Percentiles rank a stretch among this genome's conserved stretches.
These are phyloP conservation scores for Parazoanthus atlanticus DNA, from an alignment of 92 coral and sea anemone genomes.

Conservation along the genomic window DNA sequence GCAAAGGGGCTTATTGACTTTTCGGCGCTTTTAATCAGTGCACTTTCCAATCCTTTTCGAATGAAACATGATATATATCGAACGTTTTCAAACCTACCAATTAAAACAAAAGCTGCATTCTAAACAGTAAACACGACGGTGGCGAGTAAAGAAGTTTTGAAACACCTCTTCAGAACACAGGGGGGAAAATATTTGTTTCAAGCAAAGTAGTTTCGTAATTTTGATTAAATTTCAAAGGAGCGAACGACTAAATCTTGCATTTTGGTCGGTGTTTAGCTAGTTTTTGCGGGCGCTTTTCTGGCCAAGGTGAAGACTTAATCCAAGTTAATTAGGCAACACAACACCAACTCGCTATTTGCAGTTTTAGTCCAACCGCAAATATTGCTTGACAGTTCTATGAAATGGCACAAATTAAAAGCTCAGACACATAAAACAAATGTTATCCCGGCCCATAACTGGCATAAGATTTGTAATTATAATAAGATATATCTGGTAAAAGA, in stretches of 20 bases:
- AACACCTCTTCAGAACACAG: background rate
- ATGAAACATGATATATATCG: conserved; percentile 23
- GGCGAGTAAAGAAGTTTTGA: background rate
- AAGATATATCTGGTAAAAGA: conserved; percentile 6
- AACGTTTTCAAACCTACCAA: conserved; percentile 8
- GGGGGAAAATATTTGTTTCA: background rate
- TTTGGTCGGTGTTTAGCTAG: background rate
- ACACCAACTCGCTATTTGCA: background rate
- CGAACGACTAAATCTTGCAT: too few relatives aligned
- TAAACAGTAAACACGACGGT: background rate
- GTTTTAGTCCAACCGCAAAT: background rate
- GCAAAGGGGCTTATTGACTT: background rate
- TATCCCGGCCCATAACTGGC: background rate
- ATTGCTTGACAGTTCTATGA: background rate
- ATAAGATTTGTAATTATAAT: conserved; percentile 4
- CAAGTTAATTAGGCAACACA: background rate
- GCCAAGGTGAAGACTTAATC: background rate
- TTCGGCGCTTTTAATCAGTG: conserved; percentile 26
- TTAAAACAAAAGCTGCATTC: background rate
- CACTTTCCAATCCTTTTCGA: background rate
- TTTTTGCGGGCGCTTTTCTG: background rate
- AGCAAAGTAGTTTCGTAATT: background rate
- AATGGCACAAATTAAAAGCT: conserved; percentile 8
- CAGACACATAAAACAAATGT: conserved; percentile 2
- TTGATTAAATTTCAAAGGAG: background rate